phyloP scores from a whole-genome alignment of 53 echinoderm and acorn worm genomes.

The Luidia sarsii region DNA sequence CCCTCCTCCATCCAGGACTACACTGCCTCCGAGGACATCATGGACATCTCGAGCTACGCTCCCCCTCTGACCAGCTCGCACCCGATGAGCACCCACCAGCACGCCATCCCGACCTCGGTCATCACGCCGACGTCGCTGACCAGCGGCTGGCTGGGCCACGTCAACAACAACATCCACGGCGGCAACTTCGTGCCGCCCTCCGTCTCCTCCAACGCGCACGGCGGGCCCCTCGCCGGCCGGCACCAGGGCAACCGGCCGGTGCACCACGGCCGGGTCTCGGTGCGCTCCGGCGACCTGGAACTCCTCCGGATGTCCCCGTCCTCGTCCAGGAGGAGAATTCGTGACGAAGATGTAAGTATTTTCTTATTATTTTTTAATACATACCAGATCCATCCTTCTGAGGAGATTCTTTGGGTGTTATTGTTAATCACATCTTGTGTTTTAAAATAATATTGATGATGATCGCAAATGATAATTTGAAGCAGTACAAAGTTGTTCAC shows the following conservation, averaged over 20 bases:
- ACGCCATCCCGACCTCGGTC: constrained; percentile 94
- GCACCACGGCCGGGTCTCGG: constrained; percentile 22
- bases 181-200: constrained; percentile 87
- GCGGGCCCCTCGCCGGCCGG: constrained; percentile 6
- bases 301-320: constrained; percentile 78
- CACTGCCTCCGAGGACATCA: constrained; percentile 94
- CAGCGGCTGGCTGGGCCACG: constrained; percentile 79
- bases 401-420: too few species aligned
- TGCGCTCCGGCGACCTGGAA: constrained; percentile 62
- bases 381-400: too few species aligned
- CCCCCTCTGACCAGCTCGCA: constrained; percentile 48
- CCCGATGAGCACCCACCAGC: constrained; percentile 54
- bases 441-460: too few species aligned
- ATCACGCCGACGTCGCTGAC: constrained; percentile 94
- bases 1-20: constrained; percentile 67
- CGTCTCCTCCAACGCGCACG: constrained; percentile 66
- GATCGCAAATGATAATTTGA: too few species aligned
- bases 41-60: constrained; percentile 88
- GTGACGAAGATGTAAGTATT: constrained; percentile 87
- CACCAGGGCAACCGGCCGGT: constrained; percentile 18
- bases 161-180: constrained; percentile 89
- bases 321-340: constrained; percentile 67
- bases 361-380: too few species aligned
- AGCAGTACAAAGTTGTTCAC: too few species aligned
- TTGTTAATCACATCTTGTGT: too few species aligned